Base-by-base conservation (phyloP, 2,888 invertebrate species). In the Geotrupes spiniger region DNA sequence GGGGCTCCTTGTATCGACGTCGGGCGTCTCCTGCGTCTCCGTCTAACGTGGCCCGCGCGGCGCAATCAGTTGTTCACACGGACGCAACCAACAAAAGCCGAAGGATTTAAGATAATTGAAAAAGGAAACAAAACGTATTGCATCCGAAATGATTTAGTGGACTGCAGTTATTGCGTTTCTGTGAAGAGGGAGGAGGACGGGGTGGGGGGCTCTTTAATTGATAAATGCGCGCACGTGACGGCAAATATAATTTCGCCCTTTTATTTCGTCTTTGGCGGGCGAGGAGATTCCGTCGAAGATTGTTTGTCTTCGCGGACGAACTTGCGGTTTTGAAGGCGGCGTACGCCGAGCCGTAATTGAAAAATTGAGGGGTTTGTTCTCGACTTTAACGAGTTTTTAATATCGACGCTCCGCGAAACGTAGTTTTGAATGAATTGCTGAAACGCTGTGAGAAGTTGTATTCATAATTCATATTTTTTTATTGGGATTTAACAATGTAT, bases 81-180 rank as follows among this genome's bases (percentile, higher is more conserved):
- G 11, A 26, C 43, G 33, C 11, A 21, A 15, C 33, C 43, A 43
- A 43, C 43, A 43, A 43, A 43, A 43, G 43, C 43, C 36, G 43
- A 43, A 31, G 43, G 43, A 43, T 43, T 43, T 33, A 37, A 52
- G 54, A 53, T 60, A 60, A 60, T 60, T 58, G 58, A 57, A 61
- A 68, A 67, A 64, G 64, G 63, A 63, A 65, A 66, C 63, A 65
- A 64, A 63, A 62, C 60, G 62, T 63, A 62, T 61, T 59, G 64
- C 65, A 63, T 68, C 63, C 61, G 59, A 66, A 69, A 69, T 68
- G 67, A 68, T 68, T 66, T 66, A 68, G 54, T 58, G 59, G 42
- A 33, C 49, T 56, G 59, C 60, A 57, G 61, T 66, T 68, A 66
- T 65, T 65, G 65, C 64, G 63, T 65, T 63, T 61, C 42, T 42